Percentiles rank a stretch among this genome's conserved stretches.
Evolutionary conservation across 2,888 invertebrate genomes (phyloP).

Genomic region (Pristionchus arcanus): DNA sequence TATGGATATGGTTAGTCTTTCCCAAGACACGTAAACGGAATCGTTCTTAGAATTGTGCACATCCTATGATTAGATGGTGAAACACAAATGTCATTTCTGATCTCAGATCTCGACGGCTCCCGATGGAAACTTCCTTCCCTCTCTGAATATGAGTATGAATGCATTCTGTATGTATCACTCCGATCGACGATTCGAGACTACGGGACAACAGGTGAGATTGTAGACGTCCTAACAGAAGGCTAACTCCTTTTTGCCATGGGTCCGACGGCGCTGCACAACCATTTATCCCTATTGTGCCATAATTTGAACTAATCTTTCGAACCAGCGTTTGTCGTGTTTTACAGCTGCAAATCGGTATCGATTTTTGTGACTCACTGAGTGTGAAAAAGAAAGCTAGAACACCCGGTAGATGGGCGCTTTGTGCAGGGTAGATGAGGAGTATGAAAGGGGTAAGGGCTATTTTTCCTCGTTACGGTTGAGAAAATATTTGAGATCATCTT

Average conservation of each 20-base stretch:
- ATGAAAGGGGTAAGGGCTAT: too few species aligned
- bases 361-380: too few species aligned
- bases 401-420: background rate
- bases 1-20: too few species aligned
- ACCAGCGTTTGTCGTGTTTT: too few species aligned
- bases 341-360: too few species aligned
- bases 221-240: too few species aligned
- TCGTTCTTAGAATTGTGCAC: background rate
- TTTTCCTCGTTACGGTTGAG: background rate
- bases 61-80: constrained; percentile 45
- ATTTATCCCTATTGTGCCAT: too few species aligned
- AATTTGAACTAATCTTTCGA: too few species aligned
- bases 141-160: constrained; percentile 83
- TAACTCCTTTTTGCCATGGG: background rate
- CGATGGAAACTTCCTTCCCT: constrained; percentile 98
- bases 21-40: too few species aligned
- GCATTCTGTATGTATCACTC: constrained; percentile 94
- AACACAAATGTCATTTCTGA: background rate
- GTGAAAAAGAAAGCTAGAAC: too few species aligned
- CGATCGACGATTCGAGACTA: constrained; percentile 97
- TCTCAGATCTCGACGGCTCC: constrained; percentile 81
- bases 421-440: background rate
- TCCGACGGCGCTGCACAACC: too few species aligned
- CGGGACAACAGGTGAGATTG: constrained; percentile 87
- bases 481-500: constrained; percentile 86